Evolutionary conservation across 2,888 invertebrate species (phyloP).

Genomic region (Eupeodes luniger): DNA sequence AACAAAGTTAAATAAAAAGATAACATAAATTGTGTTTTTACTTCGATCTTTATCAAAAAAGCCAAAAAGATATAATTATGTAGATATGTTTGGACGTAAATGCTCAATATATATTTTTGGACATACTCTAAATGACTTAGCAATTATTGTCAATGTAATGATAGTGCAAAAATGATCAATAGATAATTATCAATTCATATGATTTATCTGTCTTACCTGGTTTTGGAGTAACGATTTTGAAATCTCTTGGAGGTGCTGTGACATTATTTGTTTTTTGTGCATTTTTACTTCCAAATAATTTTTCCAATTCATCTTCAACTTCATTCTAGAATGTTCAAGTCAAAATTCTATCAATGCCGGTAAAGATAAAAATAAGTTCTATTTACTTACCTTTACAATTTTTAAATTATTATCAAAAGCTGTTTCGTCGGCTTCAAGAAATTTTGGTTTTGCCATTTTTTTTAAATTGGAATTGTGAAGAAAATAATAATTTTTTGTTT

Average conservation of each 20-base stretch:
- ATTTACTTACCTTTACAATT: slow-evolving; percentile 82
- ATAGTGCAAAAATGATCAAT: too few relatives aligned
- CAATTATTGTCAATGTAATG: too few relatives aligned
- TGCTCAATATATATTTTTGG: too few relatives aligned
- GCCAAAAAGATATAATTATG: too few relatives aligned
- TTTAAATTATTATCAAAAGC: slow-evolving; percentile 86
- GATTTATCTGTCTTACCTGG: slow-evolving; percentile 86
- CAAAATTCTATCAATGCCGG: background rate
- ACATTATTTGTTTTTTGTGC: slow-evolving; percentile 16
- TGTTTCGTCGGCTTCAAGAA: slow-evolving; percentile 87
- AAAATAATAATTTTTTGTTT: background rate
- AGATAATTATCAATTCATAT: too few relatives aligned
- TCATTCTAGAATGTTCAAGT: slow-evolving; percentile 84
- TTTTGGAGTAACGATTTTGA: slow-evolving; percentile 87
- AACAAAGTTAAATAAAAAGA: too few relatives aligned
- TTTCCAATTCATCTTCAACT: slow-evolving; percentile 87
- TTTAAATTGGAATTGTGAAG: background rate
- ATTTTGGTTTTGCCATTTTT: slow-evolving; percentile 85
- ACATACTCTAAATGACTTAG: too few relatives aligned
- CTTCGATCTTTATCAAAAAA: too few relatives aligned
- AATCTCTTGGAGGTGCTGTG: slow-evolving; percentile 84
- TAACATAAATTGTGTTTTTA: too few relatives aligned
- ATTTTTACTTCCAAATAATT: slow-evolving; percentile 84
- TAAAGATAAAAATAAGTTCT: background rate
- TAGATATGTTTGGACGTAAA: too few relatives aligned